Base-by-base conservation (phyloP, 2,797 vertebrate genomes). In the Tenualosa ilisha region DNA sequence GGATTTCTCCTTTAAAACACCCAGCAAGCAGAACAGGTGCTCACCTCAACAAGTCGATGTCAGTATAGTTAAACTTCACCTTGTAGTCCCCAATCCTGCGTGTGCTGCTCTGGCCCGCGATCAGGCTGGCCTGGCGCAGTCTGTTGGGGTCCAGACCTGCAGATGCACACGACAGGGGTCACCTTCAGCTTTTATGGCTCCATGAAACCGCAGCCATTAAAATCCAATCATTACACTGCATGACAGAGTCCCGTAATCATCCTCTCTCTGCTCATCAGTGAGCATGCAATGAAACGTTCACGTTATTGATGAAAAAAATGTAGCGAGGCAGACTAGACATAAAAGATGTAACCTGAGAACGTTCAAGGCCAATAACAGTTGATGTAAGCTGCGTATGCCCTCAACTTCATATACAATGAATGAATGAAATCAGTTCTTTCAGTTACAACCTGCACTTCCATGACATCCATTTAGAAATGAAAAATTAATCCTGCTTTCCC, bases 31-130 rank as follows among this genome's bases (percentile, higher is more conserved):
- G 31, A 75, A 31, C 68, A 6, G 68, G 31, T 15, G 75, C 93
- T 94, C 89, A 98, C 98, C 98, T 98, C 90, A 99, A 96, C 79
- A 98, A 89, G 63, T 99, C 97, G 13, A 98, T 96, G 89, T 99
- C 98, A 2, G 94, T 96, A 93, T 97, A 98, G 95, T 96, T 97
- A 0, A 98, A 97, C 89, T 99, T 99, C 87, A 98, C 96, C 89
- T 96, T 94, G 93, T 99, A 99, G 91, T 99, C 96, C 93, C 98
- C 98, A 0, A 99, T 97, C 85, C 98, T 96, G 65, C 98, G 95
- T 88, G 97, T 98, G 93, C 98, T 98, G 92, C 95, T 97, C 93
- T 99, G 98, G 50, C 97, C 98, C 2, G 95, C 94, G 81, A 99
- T 96, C 89, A 95, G 90, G 40, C 96, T 96, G 0, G 95, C 95